These are phyloP conservation scores for Myotis pilosus DNA, from an alignment of 2,797 vertebrate species.

Conservation along the genomic window DNA sequence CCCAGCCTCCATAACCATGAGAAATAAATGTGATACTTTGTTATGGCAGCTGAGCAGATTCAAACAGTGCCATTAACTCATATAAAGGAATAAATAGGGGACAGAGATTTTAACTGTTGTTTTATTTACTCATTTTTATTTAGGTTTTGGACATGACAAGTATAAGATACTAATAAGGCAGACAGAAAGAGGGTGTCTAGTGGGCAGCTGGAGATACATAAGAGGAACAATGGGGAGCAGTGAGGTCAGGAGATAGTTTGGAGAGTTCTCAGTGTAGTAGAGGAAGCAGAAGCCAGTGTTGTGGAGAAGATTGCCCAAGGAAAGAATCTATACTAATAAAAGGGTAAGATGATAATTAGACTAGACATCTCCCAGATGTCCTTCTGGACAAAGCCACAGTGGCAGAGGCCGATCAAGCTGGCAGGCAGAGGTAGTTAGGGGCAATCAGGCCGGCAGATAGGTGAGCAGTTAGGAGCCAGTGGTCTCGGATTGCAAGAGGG, in stretches of 20 bases:
- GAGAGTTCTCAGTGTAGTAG: neutral
- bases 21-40: neutral
- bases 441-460: too few relatives aligned
- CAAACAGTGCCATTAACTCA: neutral
- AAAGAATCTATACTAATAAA: neutral
- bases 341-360: too few relatives aligned
- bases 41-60: neutral
- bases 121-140: neutral
- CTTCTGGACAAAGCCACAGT: too few relatives aligned
- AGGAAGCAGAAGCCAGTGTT: neutral
- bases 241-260: neutral
- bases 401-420: too few relatives aligned
- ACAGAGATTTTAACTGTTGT: neutral
- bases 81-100: neutral
- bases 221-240: neutral
- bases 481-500: too few relatives aligned
- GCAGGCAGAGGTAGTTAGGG: too few relatives aligned
- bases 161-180: neutral
- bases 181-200: neutral
- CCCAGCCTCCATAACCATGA: neutral
- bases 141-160: neutral
- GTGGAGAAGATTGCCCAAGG: neutral
- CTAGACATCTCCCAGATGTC: too few relatives aligned
- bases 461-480: too few relatives aligned
- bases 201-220: neutral